Evolutionary conservation across 2,888 invertebrate genomes (phyloP), one percentile per base, ranked within the genome.

Genomic region (Eremobia ochroleuca): DNA sequence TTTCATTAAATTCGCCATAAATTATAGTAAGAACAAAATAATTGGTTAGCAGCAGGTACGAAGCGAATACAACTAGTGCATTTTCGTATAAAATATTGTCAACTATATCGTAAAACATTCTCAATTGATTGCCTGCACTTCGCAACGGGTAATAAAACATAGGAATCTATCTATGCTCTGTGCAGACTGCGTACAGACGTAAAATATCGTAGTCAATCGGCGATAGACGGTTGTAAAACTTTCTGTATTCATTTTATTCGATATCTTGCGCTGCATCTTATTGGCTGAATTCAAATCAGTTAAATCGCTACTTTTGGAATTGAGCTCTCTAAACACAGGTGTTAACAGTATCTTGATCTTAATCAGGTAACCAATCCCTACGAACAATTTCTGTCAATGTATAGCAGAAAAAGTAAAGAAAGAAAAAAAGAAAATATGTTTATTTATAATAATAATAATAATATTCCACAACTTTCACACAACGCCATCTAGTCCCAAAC

Each of bases 111-210:
- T 85, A 62, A 52, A 59, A 55, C 15, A 37, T 85, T 73, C 31
- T 21, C n/a, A 73, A 81, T 85, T 77, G 61, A 83, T 85, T 70
- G 77, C 31, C 21, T 62, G 61, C 61, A 40, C 64, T 73, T 68
- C 21, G 59, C 13, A 64, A 52, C 59, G 70, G n/a, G 40, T 43
- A 68, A 85, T 76, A 81, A 81, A 83, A 70, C 15, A 31, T 61
- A 62, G n/a, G 11, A 62, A 68, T 73, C 15, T 67, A 67, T 68
- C 21, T 40, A 8, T 34, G 8, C 4, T 58, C 46, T 82, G 34
- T 46, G 21, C n/a, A 59, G n/a, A 43, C 21, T 52, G 61, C 43
- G 68, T 75, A 59, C 28, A 21, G 68, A 80, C 37, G 52, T 64
- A 31, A 71, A 49, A 73, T 67, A 70, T 73, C 28, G 37, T 13